Base-by-base conservation (phyloP, 2,888 invertebrate genomes). In the Fissipunctia ypsillon region DNA sequence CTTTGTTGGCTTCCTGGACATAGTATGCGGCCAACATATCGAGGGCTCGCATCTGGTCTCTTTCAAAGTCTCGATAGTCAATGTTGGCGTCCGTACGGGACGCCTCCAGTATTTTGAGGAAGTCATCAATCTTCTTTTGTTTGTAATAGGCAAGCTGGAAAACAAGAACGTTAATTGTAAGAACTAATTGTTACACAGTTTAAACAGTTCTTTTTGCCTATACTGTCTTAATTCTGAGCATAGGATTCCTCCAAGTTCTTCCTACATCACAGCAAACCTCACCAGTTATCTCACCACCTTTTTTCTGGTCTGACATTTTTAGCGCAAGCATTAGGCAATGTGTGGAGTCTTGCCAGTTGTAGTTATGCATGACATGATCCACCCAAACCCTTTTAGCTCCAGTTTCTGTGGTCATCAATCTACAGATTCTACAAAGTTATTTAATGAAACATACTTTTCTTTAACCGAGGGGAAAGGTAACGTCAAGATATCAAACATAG, bases 21-120 rank as follows among this genome's bases (percentile, higher is more conserved):
- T 99, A 99, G 93, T 99, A 99, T 2, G 99, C 99, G 22, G 99
- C 99, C 93, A 99, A 96, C 97, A 99, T 99, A 93, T 99, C 99
- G 87, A 99, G 97, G 0, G 99, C 99, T 78, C 98, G 98, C 99
- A 99, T 99, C 95, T 99, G 99, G 93, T 99, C 99, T 88, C 98
- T 98, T 92, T 99, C 99, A 97, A 97, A 99, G 91, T 99, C 99
- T 69, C 98, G 95, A 88, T 99, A 99, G 76, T 98, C 97, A 90
- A 97, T 97, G 91, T 98, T 98, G 9, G 99, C 99, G 90, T 99
- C 98, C 48, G 97, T 96, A 67, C 98, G 97, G 16, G 99, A 99
- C 12, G 98, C 96, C 93, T 99, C 99, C 89, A 99, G 95, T 84
- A 99, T 98, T 90, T 98, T 98, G 85, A 99, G 98, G 93, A 99